phyloP scores from a whole-genome alignment of 2,888 invertebrate species.

The Laspeyria flexula region DNA sequence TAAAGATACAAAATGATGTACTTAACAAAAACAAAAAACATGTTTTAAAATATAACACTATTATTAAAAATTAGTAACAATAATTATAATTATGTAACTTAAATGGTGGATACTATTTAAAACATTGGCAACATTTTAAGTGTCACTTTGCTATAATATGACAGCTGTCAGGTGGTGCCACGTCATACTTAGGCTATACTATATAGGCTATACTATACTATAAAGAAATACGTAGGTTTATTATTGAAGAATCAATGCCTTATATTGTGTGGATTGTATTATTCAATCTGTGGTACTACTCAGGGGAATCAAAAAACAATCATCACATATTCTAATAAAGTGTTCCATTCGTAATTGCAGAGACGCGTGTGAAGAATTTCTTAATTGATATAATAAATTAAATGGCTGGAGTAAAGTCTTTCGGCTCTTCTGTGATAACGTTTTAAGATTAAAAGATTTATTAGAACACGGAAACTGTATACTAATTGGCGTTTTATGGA shows the following conservation, averaged over 20 bases:
- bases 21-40: no score
- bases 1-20: no score
- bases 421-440: conserved; percentile 72
- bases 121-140: no score
- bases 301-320: conserved; percentile 10
- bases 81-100: no score
- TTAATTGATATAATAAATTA: conserved; percentile 81
- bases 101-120: no score
- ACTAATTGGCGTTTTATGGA: conserved; percentile 74
- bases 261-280: background rate
- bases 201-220: no score
- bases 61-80: no score
- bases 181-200: no score
- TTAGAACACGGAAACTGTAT: conserved; percentile 63
- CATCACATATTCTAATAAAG: conserved; percentile 13
- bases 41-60: no score
- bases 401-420: conserved; percentile 58
- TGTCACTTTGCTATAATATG: no score
- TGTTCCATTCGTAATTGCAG: conserved; percentile 47
- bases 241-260: background rate
- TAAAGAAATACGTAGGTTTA: background rate
- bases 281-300: background rate
- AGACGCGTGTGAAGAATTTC: conserved; percentile 72
- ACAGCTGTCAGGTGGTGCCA: no score
- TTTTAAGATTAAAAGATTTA: conserved; percentile 73